Percentiles rank a stretch among this genome's conserved stretches.
These are phyloP conservation scores for Muscidifurax raptorellus DNA, from an alignment of 1,140 invertebrate species.

Conservation along the genomic window DNA sequence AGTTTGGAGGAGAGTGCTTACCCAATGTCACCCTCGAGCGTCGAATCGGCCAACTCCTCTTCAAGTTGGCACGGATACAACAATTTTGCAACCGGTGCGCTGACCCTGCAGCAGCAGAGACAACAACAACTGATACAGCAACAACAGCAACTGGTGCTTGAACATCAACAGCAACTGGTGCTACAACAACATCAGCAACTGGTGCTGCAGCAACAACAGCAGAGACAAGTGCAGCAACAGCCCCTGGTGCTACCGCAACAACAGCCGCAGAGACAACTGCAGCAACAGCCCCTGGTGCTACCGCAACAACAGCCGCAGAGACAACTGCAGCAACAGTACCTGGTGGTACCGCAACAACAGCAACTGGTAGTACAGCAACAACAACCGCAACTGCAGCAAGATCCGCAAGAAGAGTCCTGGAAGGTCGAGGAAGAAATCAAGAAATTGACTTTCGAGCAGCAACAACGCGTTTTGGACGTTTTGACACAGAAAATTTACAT, in stretches of 20 bases:
- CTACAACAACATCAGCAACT: background rate
- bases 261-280: too few species aligned
- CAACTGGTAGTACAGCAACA: background rate
- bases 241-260: slow-evolving; percentile 7
- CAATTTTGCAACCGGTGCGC: slow-evolving; percentile 3
- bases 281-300: background rate
- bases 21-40: slow-evolving; percentile 53
- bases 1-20: slow-evolving; percentile 32
- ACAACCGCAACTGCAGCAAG: background rate
- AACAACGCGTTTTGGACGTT: background rate
- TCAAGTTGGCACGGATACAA: slow-evolving; percentile 52
- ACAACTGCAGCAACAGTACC: background rate
- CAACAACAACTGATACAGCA: background rate
- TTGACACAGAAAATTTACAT: background rate
- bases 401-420: slow-evolving; percentile 16
- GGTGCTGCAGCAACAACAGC: too few species aligned
- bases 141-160: background rate
- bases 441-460: slow-evolving; percentile 32
- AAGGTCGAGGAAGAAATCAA: background rate
- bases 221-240: background rate
- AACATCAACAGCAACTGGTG: slow-evolving; percentile 9
- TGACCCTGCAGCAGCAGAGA: background rate
- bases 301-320: background rate
- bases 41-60: slow-evolving; percentile 48
- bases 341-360: background rate